Evolutionary conservation across 1,140 invertebrate genomes (phyloP).

Genomic region (Caenorhabditis remanei): DNA sequence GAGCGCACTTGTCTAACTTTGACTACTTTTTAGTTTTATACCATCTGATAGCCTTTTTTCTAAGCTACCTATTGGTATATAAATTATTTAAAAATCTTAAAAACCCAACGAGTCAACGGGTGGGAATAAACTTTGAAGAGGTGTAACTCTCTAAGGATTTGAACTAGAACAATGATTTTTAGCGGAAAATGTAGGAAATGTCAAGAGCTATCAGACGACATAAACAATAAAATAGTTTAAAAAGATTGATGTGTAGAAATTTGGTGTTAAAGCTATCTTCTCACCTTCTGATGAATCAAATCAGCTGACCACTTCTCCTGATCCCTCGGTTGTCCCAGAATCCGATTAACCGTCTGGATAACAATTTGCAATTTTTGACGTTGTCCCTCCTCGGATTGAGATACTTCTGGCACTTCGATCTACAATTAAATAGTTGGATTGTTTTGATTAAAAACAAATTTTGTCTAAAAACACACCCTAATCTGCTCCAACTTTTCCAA

Average conservation of each 20-base stretch:
- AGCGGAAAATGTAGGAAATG: neutral
- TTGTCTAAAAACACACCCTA: constrained; percentile 64
- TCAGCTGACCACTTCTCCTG: constrained; percentile 89
- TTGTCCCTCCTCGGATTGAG: constrained; percentile 97
- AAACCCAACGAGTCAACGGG: too few relatives aligned
- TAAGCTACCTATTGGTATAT: too few relatives aligned
- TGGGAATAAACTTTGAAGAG: too few relatives aligned
- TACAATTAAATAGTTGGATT: constrained; percentile 76
- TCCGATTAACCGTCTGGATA: constrained; percentile 87
- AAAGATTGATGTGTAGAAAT: too few relatives aligned
- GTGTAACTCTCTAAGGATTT: too few relatives aligned
- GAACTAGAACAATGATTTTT: too few relatives aligned
- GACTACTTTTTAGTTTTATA: too few relatives aligned
- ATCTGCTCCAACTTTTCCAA: constrained; percentile 82
- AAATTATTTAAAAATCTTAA: too few relatives aligned
- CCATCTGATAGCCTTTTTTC: too few relatives aligned
- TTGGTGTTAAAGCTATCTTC: too few relatives aligned
- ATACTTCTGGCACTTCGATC: constrained; percentile 96
- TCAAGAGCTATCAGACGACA: neutral
- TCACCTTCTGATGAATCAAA: constrained; percentile 79
- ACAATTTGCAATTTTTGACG: constrained; percentile 92
- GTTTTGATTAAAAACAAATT: neutral
- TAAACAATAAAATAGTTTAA: too few relatives aligned
- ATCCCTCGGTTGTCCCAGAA: constrained; percentile 78
- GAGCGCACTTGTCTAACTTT: too few relatives aligned